phyloP scores from a whole-genome alignment of 2,888 invertebrate species.

The Sinodicranocentrus sp. region DNA sequence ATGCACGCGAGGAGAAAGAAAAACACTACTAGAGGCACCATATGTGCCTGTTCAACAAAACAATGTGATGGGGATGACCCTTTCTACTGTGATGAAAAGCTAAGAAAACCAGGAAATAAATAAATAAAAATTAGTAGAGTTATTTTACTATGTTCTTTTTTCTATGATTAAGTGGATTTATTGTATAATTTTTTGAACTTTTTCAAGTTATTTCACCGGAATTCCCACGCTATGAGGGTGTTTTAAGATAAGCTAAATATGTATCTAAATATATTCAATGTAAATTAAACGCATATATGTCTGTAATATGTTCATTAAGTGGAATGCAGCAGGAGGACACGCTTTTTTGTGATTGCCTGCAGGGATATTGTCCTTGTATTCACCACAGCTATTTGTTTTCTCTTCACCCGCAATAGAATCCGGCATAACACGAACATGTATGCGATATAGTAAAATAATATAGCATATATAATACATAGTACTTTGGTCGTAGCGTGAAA shows the following conservation, averaged over 20 bases:
- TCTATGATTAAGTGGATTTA: background rate
- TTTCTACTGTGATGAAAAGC: too few species aligned
- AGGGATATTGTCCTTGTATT: slow-evolving; percentile 28
- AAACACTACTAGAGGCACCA: too few species aligned
- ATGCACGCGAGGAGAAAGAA: too few species aligned
- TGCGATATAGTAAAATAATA: too few species aligned
- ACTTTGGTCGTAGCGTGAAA: too few species aligned
- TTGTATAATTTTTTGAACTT: background rate
- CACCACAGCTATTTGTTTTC: slow-evolving; percentile 4
- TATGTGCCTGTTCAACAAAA: too few species aligned
- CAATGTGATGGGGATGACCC: too few species aligned
- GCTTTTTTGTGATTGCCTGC: background rate
- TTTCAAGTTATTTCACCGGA: slow-evolving; percentile 18
- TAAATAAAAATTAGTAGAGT: too few species aligned
- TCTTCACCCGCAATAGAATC: slow-evolving; percentile 5
- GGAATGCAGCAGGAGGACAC: background rate
- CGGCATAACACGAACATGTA: too few species aligned
- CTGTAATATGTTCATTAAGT: background rate
- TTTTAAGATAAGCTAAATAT: too few species aligned
- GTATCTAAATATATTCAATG: background rate
- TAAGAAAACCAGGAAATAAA: too few species aligned
- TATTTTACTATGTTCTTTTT: background rate
- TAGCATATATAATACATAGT: too few species aligned
- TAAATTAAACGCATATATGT: background rate
- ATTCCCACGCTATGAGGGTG: slow-evolving; percentile 13